Base-by-base conservation (phyloP, 2,888 invertebrate species). In the Drosophila prostipennis region DNA sequence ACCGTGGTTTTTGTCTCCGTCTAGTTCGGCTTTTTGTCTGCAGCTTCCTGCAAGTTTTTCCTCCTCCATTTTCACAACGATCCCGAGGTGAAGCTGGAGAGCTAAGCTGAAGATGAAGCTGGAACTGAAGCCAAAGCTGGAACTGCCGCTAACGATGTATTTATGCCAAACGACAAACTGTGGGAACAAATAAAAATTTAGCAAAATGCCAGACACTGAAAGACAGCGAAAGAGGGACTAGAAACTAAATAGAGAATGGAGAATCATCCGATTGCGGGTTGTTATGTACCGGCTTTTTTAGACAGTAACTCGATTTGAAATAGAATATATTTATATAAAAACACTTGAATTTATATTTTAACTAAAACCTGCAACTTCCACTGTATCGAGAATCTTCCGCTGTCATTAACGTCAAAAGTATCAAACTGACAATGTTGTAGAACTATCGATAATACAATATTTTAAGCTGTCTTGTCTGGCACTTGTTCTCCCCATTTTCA, bases 81-180 rank as follows among this genome's bases (percentile, higher is more conserved):
- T 60, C 60, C 14, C 53, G 11, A 64, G 75, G 37, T 57, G 68
- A 6, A 42, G 60, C 69, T 56, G 46, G 10, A 46, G 36, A 55
- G 39, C 54, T 45, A 36, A 51, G 52, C 36, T 45, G 43, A 0
- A 55, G 51, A 46, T 46, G 40, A 0, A 54, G 37, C 34, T 45
- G 34, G 6, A 39, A 43, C 53, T 36, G 52, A 32, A n/a, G 52
- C 39, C 43, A 48, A 37, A 67, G 63, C 60, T 51, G 72, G 37
- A 43, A 39, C 72, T 70, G 67, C 59, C 48, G 56, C 59, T 85
- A 86, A 85, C 84, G 86, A 85, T 65, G 84, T 85, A 86, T 85
- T 85, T 85, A 85, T 85, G 84, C 84, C 84, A 80, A 85, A 74
- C 86, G 84, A 85, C 84, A 85, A 85, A 85, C 84, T 85, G 84